A percentile compares a stretch with the other conserved stretches of the same genome.
Evolutionary conservation across 2,113 vertebrate species (phyloP).

Genomic region (Perca fluviatilis): DNA sequence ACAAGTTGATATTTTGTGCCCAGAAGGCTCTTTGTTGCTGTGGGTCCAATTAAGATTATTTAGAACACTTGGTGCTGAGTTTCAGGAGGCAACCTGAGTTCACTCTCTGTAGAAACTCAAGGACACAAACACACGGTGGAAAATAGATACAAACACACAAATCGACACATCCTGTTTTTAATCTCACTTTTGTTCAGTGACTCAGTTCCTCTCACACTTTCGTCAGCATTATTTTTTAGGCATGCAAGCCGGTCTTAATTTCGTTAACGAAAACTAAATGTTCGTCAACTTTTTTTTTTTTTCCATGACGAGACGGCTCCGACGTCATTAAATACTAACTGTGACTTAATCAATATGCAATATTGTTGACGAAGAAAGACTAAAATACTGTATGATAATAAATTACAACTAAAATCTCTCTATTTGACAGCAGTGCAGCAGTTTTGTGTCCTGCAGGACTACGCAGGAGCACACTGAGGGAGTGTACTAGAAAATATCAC

Average conservation of each 20-base stretch:
- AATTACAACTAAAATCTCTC: too few species aligned
- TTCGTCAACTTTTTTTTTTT: too few species aligned
- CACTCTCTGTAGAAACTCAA: constrained; percentile 9
- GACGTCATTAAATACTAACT: too few species aligned
- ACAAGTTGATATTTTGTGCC: constrained; percentile 52
- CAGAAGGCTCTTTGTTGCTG: constrained; percentile 51
- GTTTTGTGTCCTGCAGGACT: too few species aligned
- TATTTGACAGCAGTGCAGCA: too few species aligned
- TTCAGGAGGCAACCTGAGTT: constrained; percentile 15
- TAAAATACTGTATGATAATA: too few species aligned
- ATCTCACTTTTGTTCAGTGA: background rate
- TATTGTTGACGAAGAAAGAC: too few species aligned
- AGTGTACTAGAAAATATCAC: too few species aligned
- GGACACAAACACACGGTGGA: constrained; percentile 1
- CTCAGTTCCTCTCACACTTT: background rate
- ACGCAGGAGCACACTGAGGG: too few species aligned
- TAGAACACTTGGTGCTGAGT: constrained; percentile 1
- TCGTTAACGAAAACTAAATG: too few species aligned
- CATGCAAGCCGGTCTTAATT: background rate
- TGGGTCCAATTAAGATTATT: constrained; percentile 55
- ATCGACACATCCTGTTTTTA: background rate
- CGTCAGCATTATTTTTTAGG: background rate
- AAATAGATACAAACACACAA: background rate
- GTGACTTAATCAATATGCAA: too few species aligned
- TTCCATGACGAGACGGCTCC: too few species aligned